A percentile compares a stretch with the other conserved stretches of the same genome.
Evolutionary conservation across 2,797 vertebrate species (phyloP).

Genomic region (Arrhamphus sclerolepis): DNA sequence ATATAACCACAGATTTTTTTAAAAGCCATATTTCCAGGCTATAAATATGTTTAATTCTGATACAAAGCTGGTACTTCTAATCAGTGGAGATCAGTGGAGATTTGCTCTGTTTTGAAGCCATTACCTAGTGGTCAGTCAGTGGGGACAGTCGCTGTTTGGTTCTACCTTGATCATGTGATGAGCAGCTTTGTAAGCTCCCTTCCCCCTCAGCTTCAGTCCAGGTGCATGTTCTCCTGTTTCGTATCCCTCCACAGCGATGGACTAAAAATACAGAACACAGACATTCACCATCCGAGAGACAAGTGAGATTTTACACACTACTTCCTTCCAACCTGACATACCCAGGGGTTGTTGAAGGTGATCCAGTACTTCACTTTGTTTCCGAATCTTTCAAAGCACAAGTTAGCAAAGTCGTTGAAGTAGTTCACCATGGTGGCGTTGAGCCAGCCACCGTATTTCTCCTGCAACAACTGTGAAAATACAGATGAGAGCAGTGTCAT

Average conservation of each 20-base stretch:
- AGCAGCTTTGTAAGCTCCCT: slow-evolving; percentile 85
- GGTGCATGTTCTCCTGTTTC: slow-evolving; percentile 89
- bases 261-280: slow-evolving; percentile 70
- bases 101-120: too few species aligned
- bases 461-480: slow-evolving; percentile 83
- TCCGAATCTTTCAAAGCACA: slow-evolving; percentile 91
- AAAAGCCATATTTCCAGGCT: too few species aligned
- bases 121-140: too few species aligned
- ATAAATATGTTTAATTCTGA: too few species aligned
- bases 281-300: neutral
- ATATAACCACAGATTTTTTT: too few species aligned
- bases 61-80: too few species aligned
- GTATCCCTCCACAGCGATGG: slow-evolving; percentile 88
- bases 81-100: too few species aligned
- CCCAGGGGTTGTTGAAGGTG: slow-evolving; percentile 92
- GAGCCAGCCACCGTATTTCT: slow-evolving; percentile 89
- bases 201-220: slow-evolving; percentile 85
- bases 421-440: slow-evolving; percentile 85
- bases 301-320: neutral
- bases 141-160: too few species aligned
- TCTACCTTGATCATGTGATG: slow-evolving; percentile 91
- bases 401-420: slow-evolving; percentile 89
- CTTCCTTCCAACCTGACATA: slow-evolving; percentile 56
- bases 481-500: fast-evolving
- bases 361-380: slow-evolving; percentile 91